Conservation (phyloP, 1,140 invertebrate genomes). For the Penaeus chinensis region DNA sequence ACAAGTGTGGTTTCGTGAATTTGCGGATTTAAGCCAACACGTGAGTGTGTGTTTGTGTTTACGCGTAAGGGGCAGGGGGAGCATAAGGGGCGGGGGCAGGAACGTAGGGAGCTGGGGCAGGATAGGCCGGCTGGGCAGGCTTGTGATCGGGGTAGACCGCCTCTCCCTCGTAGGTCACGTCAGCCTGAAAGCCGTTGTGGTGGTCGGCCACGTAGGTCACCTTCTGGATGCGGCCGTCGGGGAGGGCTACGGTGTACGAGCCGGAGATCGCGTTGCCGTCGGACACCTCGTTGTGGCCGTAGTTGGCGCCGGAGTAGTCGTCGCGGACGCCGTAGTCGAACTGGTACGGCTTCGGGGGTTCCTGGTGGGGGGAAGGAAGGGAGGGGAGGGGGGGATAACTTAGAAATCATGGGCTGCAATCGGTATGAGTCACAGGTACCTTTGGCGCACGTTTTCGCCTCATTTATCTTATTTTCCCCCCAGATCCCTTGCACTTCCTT, state of each 20-base stretch:
- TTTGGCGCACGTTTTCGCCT: no score
- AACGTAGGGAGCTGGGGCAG: constrained; percentile 3
- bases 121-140: constrained; percentile 17
- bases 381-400: no score
- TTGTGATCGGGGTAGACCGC: constrained; percentile 52
- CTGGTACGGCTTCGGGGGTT: constrained; percentile 64
- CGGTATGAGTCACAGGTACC: no score
- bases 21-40: no score
- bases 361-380: no score
- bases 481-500: no score
- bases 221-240: constrained; percentile 64
- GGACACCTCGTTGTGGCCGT: constrained; percentile 65
- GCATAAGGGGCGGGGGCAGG: constrained; percentile 27
- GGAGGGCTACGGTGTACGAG: constrained; percentile 64
- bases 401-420: no score
- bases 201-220: constrained; percentile 64
- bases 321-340: constrained; percentile 66
- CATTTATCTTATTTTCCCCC: no score
- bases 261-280: constrained; percentile 66
- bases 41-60: neutral
- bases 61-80: constrained; percentile 14
- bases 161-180: constrained; percentile 62
- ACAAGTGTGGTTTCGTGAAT: neutral
- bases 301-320: constrained; percentile 66
- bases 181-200: constrained; percentile 63